phyloP scores from a whole-genome alignment of 2,113 vertebrate species.

The Aphelocoma coerulescens region DNA sequence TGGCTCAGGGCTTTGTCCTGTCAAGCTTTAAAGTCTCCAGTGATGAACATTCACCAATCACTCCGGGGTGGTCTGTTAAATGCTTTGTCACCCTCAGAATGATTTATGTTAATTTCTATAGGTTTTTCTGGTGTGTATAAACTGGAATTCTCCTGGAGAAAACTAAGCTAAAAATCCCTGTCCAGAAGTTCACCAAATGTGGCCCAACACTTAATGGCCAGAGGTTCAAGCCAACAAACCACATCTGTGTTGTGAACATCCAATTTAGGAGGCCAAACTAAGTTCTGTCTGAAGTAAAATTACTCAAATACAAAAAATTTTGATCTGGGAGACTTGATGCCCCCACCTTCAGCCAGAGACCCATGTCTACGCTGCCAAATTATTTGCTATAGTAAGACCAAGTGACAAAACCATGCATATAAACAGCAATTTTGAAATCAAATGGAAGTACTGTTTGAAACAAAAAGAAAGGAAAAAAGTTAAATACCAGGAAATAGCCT shows the following conservation, averaged over 20 bases:
- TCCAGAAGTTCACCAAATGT: background rate
- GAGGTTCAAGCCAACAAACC: background rate
- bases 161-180: background rate
- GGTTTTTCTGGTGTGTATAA: background rate
- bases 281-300: background rate
- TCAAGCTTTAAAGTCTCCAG: background rate
- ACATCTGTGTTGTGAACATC: background rate
- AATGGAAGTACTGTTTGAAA: background rate
- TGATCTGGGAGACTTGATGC: rapidly evolving
- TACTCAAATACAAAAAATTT: background rate
- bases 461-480: background rate
- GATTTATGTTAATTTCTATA: background rate
- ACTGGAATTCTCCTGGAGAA: background rate
- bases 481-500: background rate
- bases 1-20: background rate
- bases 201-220: background rate
- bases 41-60: background rate
- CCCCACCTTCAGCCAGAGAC: background rate
- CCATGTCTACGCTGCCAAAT: background rate
- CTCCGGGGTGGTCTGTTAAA: background rate
- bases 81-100: background rate
- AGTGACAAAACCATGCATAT: background rate
- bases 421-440: background rate
- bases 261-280: background rate
- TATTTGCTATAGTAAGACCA: background rate